These are phyloP conservation scores for Toxotes lorentzi DNA, from an alignment of 2,797 vertebrate species.

Conservation along the genomic window DNA sequence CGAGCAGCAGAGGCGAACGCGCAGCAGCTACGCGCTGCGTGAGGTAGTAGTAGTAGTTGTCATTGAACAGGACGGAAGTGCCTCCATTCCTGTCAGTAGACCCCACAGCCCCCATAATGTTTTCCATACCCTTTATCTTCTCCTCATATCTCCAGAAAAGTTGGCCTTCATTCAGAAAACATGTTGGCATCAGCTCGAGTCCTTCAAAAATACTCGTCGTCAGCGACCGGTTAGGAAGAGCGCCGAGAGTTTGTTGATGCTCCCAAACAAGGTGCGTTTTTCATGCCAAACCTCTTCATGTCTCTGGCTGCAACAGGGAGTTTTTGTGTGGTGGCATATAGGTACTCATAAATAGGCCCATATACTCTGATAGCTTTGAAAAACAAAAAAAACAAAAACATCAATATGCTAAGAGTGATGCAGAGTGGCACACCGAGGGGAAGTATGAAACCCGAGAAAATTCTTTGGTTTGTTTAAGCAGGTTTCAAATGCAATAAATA, in stretches of 20 bases:
- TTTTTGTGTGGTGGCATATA: conserved; percentile 48
- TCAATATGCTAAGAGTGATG: conserved; percentile 47
- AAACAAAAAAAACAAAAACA: conserved; percentile 30
- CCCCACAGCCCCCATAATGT: conserved; percentile 37
- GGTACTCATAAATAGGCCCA: conserved; percentile 43
- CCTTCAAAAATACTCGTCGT: conserved; percentile 43
- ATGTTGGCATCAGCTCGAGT: conserved; percentile 63
- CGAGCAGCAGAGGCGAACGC: background rate
- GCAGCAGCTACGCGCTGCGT: conserved; percentile 18
- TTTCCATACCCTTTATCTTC: conserved; percentile 63
- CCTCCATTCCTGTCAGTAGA: conserved; percentile 53
- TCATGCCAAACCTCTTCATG: conserved; percentile 60
- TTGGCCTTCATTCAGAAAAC: conserved; percentile 65
- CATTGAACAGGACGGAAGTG: conserved; percentile 57
- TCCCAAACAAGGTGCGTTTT: conserved; percentile 70
- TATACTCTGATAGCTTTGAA: conserved; percentile 30
- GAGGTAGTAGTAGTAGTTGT: conserved; percentile 36
- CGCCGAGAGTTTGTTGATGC: conserved; percentile 41
- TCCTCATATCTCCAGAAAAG: conserved; percentile 61
- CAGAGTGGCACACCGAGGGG: conserved; percentile 52
- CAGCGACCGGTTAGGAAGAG: conserved; percentile 62
- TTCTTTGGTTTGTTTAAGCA: conserved; percentile 33
- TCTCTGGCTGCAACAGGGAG: conserved; percentile 46
- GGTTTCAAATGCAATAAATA: conserved; percentile 50
- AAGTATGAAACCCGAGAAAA: conserved; percentile 50